A percentile compares a stretch with the other conserved stretches of the same genome.
Conservation (phyloP, 2,113 vertebrate species). For the Prunella himalayana region DNA sequence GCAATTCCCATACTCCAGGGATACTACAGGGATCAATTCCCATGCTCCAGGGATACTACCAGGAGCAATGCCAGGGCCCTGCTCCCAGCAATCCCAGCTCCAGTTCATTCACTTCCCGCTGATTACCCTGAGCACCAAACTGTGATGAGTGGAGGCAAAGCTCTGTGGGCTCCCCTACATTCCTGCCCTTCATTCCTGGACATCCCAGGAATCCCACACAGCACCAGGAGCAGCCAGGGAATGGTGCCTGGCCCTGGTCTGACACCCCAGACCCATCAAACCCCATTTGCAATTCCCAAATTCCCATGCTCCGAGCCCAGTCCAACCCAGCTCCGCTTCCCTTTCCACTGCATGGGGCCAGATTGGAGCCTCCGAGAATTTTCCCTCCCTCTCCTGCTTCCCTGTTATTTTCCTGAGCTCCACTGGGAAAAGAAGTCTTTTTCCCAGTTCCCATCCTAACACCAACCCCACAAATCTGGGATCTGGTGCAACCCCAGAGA, state of each 20-base stretch:
- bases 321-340: background rate
- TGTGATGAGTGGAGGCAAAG: background rate
- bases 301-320: background rate
- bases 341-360: background rate
- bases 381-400: background rate
- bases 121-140: background rate
- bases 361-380: background rate
- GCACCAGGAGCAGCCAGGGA: background rate
- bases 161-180: background rate
- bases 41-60: background rate
- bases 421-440: background rate
- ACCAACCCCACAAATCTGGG: background rate
- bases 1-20: too few species aligned
- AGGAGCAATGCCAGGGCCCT: background rate
- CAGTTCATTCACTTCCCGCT: background rate
- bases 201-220: background rate
- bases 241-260: rapidly evolving
- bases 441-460: background rate
- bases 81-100: background rate
- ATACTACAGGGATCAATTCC: background rate
- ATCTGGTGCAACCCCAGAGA: rapidly evolving
- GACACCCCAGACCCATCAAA: background rate
- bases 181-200: background rate
- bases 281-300: background rate
- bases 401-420: background rate